Evolutionary conservation across 2,888 invertebrate species (phyloP).

Genomic region (Agrilus cyanescens): DNA sequence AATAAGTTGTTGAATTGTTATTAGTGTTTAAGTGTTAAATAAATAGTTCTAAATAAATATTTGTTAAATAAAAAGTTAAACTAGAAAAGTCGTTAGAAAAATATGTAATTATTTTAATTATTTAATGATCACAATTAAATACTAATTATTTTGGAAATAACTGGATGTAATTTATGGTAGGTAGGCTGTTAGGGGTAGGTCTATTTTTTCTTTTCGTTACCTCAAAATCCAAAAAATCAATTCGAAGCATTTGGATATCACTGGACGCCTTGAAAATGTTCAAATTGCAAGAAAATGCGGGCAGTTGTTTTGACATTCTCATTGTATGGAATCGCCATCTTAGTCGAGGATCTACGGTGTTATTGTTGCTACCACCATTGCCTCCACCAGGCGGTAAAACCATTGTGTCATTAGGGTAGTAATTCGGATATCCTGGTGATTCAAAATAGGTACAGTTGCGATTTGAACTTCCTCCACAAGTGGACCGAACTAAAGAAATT

Average conservation of each 20-base stretch:
- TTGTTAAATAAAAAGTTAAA: too few relatives aligned
- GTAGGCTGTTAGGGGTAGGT: neutral
- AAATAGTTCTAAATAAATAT: too few relatives aligned
- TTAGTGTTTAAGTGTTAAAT: too few relatives aligned
- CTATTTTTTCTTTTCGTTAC: slow-evolving; percentile 32
- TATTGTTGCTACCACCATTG: neutral
- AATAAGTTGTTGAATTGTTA: too few relatives aligned
- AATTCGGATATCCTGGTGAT: slow-evolving; percentile 54
- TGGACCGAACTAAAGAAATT: slow-evolving; percentile 43
- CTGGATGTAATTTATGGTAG: neutral
- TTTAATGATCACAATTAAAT: too few relatives aligned
- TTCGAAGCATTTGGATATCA: slow-evolving; percentile 52
- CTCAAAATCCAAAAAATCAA: slow-evolving; percentile 61
- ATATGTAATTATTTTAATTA: too few relatives aligned
- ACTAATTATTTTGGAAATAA: too few relatives aligned
- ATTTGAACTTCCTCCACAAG: slow-evolving; percentile 52
- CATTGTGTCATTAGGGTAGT: slow-evolving; percentile 26
- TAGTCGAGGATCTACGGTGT: slow-evolving; percentile 21
- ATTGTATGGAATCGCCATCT: slow-evolving; percentile 11
- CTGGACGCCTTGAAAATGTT: slow-evolving; percentile 48
- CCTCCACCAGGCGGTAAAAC: slow-evolving; percentile 17
- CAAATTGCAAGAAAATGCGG: slow-evolving; percentile 47
- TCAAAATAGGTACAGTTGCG: slow-evolving; percentile 59
- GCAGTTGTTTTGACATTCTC: slow-evolving; percentile 11
- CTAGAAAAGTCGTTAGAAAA: too few relatives aligned